Percentiles rank a stretch among this genome's conserved stretches.
Evolutionary conservation across 2,797 vertebrate genomes (phyloP).

Genomic region (Pogoniulus pusillus): DNA sequence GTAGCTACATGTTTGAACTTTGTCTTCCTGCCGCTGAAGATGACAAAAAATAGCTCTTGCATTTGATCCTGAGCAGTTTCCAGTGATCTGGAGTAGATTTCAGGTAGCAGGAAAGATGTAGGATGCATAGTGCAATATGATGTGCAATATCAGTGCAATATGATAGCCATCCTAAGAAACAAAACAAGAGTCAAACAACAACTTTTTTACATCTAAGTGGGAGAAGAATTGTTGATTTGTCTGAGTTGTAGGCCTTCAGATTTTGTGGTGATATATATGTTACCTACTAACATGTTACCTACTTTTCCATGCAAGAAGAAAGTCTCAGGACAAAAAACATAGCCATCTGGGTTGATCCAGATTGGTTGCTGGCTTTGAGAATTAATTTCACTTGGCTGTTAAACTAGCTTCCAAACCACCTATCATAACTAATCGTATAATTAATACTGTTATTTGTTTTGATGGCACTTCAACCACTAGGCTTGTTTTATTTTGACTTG

Average conservation of each 20-base stretch:
- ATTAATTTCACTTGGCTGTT: not conserved
- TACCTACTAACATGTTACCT: not conserved
- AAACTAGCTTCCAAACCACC: not conserved
- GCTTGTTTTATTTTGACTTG: not conserved
- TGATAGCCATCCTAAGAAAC: not conserved
- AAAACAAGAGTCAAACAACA: not conserved
- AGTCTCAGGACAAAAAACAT: not conserved
- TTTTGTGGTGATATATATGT: not conserved
- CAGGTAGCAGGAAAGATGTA: not conserved
- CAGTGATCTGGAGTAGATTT: not conserved
- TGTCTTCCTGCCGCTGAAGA: not conserved
- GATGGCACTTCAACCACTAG: not conserved
- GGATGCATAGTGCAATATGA: not conserved
- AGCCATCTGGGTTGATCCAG: not conserved
- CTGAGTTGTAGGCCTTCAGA: not conserved
- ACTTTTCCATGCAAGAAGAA: not conserved
- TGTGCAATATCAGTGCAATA: not conserved
- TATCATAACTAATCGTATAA: not conserved
- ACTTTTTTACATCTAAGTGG: not conserved
- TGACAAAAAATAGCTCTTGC: not conserved
- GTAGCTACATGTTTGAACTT: not conserved
- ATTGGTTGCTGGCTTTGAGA: not conserved
- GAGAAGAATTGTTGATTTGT: not conserved
- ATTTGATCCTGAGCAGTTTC: not conserved
- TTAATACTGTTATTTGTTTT: not conserved